phyloP scores from a whole-genome alignment of 2,888 invertebrate genomes.

The Nephrotoma guestfalica region DNA sequence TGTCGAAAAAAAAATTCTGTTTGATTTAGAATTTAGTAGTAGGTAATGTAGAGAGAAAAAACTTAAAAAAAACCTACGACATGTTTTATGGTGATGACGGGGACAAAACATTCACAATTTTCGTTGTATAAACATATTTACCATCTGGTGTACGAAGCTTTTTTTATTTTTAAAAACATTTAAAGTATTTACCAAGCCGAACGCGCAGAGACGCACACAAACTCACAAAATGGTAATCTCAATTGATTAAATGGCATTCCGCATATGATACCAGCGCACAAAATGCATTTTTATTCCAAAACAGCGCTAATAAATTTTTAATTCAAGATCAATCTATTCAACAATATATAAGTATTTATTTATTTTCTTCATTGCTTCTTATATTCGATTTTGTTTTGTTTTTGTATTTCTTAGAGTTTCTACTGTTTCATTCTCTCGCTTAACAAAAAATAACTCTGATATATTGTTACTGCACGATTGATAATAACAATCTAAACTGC shows the following conservation, averaged over 20 bases:
- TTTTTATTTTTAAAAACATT: background rate
- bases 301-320: background rate
- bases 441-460: background rate
- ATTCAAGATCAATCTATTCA: background rate
- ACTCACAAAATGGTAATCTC: background rate
- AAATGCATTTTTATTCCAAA: background rate
- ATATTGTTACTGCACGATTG: background rate
- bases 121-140: background rate
- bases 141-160: background rate
- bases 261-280: background rate
- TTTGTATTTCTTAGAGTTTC: background rate
- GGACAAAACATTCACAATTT: background rate
- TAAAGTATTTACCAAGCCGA: background rate
- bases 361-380: background rate
- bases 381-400: background rate
- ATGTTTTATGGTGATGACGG: background rate
- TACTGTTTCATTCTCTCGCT: background rate
- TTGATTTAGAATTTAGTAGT: background rate
- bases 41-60: background rate
- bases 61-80: background rate
- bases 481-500: slow-evolving; percentile 4
- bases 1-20: background rate
- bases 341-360: background rate
- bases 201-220: background rate
- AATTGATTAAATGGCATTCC: background rate